Evolutionary conservation across 1,140 invertebrate genomes (phyloP).

Genomic region (Bombus pascuorum): DNA sequence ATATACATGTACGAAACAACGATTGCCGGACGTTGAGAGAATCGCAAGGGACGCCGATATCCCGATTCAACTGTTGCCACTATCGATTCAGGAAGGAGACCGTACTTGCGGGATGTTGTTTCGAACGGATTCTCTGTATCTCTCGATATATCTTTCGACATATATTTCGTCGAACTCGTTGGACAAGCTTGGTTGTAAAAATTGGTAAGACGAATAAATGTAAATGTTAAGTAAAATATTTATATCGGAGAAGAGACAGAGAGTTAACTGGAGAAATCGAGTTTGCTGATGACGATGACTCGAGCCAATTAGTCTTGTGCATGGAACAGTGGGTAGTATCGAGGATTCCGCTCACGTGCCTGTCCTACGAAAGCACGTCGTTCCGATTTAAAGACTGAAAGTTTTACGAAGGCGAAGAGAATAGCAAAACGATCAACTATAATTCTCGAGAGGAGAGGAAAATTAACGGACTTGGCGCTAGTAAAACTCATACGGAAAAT

Average conservation of each 20-base stretch:
- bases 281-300: constrained; percentile 27
- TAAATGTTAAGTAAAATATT: neutral
- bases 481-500: neutral
- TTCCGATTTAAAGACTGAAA: constrained; percentile 58
- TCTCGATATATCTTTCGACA: too few species aligned
- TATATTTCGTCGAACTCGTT: too few species aligned
- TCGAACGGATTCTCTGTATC: neutral
- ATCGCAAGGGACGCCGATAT: constrained; percentile 3
- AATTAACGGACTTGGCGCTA: too few species aligned
- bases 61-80: neutral
- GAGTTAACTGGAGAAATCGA: constrained; percentile 29
- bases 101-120: neutral
- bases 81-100: constrained; percentile 8
- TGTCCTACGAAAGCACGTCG: constrained; percentile 33
- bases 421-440: neutral
- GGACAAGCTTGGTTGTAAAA: too few species aligned
- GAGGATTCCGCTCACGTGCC: constrained; percentile 50
- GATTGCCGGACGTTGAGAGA: constrained; percentile 41
- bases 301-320: constrained; percentile 56
- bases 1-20: neutral
- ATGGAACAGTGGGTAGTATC: constrained; percentile 7
- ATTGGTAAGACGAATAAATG: too few species aligned
- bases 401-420: constrained; percentile 17
- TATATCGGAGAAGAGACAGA: neutral
- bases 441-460: too few species aligned